Base-by-base conservation (phyloP, 2,888 invertebrate genomes). In the Caenorhabditis wallacei region DNA sequence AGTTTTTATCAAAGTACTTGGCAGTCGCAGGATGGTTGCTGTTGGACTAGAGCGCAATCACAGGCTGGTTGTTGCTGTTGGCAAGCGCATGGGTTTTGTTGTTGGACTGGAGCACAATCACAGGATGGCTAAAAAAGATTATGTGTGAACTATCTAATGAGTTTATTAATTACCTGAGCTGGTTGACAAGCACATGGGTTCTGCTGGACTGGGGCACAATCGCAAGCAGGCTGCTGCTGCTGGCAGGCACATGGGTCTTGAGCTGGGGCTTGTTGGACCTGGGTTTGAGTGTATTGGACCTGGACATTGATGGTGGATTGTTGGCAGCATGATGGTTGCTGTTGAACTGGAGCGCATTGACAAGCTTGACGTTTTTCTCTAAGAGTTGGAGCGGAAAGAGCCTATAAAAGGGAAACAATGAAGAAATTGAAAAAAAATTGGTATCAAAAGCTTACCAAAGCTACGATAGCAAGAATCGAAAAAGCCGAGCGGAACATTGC, bases 331-430 rank as follows among this genome's bases (percentile, higher is more conserved):
- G 64, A 59, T 51, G 79, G 68, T 18, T 57, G 54, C 37, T 74
- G 79, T 26, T 82, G 76, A n/a, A 82, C 82, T 59, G 80, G 84
- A 10, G 80, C 76, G 51, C 84, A 84, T 16, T 40, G 43, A 54
- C 85, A 86, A 48, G 84, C 70, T 69, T 88, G 88, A 20, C 88
- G 80, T 59, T 86, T 86, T n/a, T 83, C 76, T 16, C 88, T 57
- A 13, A 82, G 54, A 7, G 83, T 69, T 43, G 88, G 88, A 24
- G 85, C 84, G 24, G 84, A 64, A 48, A 86, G 48, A n/a, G 80
- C 84, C 88, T 88, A 37, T 13, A 30, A 79, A 64, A 63, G 8
- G 46, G 5, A 48, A 37, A n/a, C n/a, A n/a, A n/a, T n/a, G 2
- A 54, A 18, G n/a, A 54, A 13, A n/a, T 20, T 18, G 51, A n/a